Percentiles rank a stretch among this genome's conserved stretches.
phyloP scores from a whole-genome alignment of 2,888 invertebrate species.

The Toxonevra muliebris region DNA sequence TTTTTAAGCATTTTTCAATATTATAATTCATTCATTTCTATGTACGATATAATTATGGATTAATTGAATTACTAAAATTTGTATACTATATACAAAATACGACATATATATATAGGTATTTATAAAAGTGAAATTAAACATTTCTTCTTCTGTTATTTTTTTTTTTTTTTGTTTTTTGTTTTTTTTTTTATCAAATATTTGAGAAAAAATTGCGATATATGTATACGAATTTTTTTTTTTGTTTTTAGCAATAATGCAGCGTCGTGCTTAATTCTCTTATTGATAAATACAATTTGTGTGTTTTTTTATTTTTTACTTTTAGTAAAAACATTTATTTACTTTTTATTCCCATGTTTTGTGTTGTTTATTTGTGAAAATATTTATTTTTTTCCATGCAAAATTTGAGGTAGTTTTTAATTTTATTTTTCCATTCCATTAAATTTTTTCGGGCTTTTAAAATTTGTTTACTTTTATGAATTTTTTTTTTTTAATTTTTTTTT shows the following conservation, averaged over 20 bases:
- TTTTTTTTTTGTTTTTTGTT: constrained; percentile 6
- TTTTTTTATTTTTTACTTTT: constrained; percentile 15
- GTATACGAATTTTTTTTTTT: constrained; percentile 3
- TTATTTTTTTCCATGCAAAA: constrained; percentile 25
- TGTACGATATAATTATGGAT: too few species aligned
- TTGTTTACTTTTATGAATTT: constrained; percentile 16
- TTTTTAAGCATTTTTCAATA: too few species aligned
- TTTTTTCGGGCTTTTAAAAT: constrained; percentile 27
- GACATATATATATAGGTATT: too few species aligned
- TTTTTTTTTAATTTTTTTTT: constrained; percentile 14
- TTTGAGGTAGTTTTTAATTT: constrained; percentile 27
- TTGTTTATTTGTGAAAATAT: constrained; percentile 24
- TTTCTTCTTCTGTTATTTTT: background rate
- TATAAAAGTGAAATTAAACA: too few species aligned
- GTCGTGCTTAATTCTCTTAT: background rate
- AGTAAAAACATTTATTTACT: constrained; percentile 25
- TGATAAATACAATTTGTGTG: background rate
- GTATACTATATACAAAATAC: too few species aligned
- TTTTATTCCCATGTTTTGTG: constrained; percentile 35
- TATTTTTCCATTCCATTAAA: constrained; percentile 14
- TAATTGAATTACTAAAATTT: too few species aligned
- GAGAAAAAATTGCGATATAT: too few species aligned
- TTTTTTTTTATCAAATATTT: background rate
- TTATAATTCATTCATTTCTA: too few species aligned
- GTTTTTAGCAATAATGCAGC: too few species aligned